Conservation (phyloP, 2,113 vertebrate genomes). For the Phycodurus eques region DNA sequence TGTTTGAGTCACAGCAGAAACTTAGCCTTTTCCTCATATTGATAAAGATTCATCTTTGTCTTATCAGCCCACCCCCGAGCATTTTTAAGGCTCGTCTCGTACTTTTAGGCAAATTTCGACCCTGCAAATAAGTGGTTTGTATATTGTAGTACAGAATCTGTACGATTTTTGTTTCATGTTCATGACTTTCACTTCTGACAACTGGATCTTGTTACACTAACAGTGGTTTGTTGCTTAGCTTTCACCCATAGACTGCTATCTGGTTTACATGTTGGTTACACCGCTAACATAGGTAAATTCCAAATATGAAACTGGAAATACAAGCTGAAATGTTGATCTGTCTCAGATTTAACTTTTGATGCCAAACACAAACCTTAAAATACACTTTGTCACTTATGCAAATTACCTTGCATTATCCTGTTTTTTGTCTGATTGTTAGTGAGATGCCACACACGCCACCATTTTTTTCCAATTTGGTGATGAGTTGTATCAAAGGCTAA, state of each 20-base stretch:
- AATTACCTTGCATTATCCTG: background rate
- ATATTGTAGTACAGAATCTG: no score
- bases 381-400: background rate
- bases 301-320: background rate
- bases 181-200: no score
- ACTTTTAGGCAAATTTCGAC: no score
- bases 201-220: no score
- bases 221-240: no score
- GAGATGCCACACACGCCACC: background rate
- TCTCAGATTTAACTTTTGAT: background rate
- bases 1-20: no score
- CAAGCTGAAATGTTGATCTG: background rate
- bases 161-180: no score
- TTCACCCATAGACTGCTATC: background rate
- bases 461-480: background rate
- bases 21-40: no score
- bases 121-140: no score
- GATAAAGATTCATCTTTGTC: no score
- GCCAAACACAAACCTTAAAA: background rate
- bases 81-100: no score
- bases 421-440: background rate
- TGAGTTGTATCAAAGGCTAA: background rate
- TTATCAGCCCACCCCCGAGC: no score
- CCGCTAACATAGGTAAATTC: background rate
- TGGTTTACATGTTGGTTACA: background rate